A percentile compares a stretch with the other conserved stretches of the same genome.
phyloP scores from a whole-genome alignment of 2,888 invertebrate species.

The Pseudococcus viburni region DNA sequence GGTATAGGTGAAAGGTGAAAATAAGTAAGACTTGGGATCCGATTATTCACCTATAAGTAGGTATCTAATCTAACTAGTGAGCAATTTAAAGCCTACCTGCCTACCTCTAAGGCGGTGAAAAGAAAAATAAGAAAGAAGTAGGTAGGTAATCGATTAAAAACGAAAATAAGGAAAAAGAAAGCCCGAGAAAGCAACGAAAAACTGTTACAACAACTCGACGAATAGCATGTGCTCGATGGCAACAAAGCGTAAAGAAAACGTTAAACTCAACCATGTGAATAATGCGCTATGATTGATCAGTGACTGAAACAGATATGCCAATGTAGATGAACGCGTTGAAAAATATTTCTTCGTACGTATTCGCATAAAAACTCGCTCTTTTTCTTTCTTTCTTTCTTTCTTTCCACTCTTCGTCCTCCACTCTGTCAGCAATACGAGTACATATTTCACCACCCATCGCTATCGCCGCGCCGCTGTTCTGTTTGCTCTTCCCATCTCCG shows the following conservation, averaged over 20 bases:
- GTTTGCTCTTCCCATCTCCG: too few species aligned
- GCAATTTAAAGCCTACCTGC: too few species aligned
- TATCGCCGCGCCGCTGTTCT: too few species aligned
- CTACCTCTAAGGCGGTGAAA: too few species aligned
- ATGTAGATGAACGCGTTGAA: constrained; percentile 57
- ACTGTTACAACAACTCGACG: constrained; percentile 6
- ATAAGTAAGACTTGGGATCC: too few species aligned
- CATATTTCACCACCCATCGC: background rate
- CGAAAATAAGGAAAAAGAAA: constrained; percentile 55
- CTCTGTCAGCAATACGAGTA: background rate
- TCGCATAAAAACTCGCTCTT: constrained; percentile 2
- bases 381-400: constrained; percentile 30
- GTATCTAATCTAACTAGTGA: too few species aligned
- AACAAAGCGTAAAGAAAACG: constrained; percentile 58
- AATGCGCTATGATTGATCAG: constrained; percentile 66
- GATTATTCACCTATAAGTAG: too few species aligned
- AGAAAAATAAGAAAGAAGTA: too few species aligned
- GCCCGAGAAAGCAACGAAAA: constrained; percentile 46
- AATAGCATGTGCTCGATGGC: constrained; percentile 30
- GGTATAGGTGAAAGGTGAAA: too few species aligned
- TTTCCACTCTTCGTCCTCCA: background rate
- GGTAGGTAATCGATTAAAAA: constrained; percentile 14
- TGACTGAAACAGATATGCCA: constrained; percentile 65
- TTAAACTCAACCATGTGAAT: constrained; percentile 64
- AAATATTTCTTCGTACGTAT: constrained; percentile 36